These are phyloP conservation scores for Cyprinodon diabolis DNA, from an alignment of 2,797 vertebrate species.

Conservation along the genomic window DNA sequence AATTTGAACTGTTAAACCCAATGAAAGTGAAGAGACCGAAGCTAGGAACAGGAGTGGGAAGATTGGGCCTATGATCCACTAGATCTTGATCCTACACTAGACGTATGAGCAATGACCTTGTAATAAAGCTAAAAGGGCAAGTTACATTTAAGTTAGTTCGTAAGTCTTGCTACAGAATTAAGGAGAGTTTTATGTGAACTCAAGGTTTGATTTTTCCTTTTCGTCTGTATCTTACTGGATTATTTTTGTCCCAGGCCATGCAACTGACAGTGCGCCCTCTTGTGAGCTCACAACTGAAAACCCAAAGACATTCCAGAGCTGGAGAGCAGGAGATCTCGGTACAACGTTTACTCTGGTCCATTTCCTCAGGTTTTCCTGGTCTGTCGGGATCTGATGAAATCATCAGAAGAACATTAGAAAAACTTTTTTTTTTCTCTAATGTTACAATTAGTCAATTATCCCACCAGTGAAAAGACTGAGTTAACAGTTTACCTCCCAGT, in stretches of 20 bases:
- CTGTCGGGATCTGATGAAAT: conserved; percentile 59
- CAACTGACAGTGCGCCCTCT: conserved; percentile 82
- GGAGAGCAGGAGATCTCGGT: conserved; percentile 50
- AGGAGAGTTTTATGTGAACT: background rate
- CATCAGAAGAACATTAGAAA: background rate
- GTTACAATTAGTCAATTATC: background rate
- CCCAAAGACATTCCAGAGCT: conserved; percentile 84
- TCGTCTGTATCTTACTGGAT: conserved; percentile 75
- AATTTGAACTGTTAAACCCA: too few species aligned
- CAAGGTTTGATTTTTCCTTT: background rate
- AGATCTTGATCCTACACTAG: too few species aligned
- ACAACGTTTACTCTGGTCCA: conserved; percentile 36
- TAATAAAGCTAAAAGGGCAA: background rate
- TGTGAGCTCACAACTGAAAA: conserved; percentile 84
- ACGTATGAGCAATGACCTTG: too few species aligned
- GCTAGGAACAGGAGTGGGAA: too few species aligned
- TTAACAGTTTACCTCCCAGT: conserved; percentile 56
- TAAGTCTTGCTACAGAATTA: background rate
- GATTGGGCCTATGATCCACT: too few species aligned
- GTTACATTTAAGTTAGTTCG: background rate
- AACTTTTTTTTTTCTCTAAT: background rate
- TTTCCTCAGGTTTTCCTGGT: conserved; percentile 12
- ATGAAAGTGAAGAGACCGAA: too few species aligned
- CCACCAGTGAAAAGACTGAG: background rate
- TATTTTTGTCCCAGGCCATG: conserved; percentile 89